phyloP scores from a whole-genome alignment of 2,888 invertebrate species.

The Pseudococcus longispinus region DNA sequence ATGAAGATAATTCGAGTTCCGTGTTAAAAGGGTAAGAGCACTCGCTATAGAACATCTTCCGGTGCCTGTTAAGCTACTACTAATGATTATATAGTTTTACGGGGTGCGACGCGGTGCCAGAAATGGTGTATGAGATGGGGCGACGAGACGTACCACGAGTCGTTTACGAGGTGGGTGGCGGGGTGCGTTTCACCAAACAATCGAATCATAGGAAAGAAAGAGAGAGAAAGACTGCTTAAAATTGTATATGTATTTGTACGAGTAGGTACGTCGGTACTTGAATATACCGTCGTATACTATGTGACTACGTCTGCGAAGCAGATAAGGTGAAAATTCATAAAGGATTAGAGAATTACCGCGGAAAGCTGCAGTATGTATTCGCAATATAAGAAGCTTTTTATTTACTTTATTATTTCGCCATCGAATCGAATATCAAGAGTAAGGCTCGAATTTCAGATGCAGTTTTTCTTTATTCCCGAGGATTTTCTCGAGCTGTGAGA shows the following conservation, averaged over 20 bases:
- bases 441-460: background rate
- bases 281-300: background rate
- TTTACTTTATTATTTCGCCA: background rate
- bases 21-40: conserved; percentile 47
- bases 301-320: background rate
- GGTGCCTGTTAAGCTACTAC: conserved; percentile 41
- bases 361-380: conserved; percentile 11
- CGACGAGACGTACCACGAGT: background rate
- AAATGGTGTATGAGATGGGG: background rate
- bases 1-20: conserved; percentile 52
- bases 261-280: background rate
- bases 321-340: conserved; percentile 11
- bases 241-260: background rate
- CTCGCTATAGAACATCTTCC: conserved; percentile 46
- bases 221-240: background rate
- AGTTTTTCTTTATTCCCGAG: background rate
- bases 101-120: background rate
- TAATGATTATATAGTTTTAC: conserved; percentile 36
- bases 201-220: background rate
- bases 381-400: background rate
- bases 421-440: background rate
- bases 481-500: background rate
- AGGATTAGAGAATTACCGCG: conserved; percentile 9
- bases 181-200: background rate
- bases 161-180: background rate